Percentiles rank a stretch among this genome's conserved stretches.
phyloP scores from a whole-genome alignment of 2,113 vertebrate species.

The Narcine bancroftii region DNA sequence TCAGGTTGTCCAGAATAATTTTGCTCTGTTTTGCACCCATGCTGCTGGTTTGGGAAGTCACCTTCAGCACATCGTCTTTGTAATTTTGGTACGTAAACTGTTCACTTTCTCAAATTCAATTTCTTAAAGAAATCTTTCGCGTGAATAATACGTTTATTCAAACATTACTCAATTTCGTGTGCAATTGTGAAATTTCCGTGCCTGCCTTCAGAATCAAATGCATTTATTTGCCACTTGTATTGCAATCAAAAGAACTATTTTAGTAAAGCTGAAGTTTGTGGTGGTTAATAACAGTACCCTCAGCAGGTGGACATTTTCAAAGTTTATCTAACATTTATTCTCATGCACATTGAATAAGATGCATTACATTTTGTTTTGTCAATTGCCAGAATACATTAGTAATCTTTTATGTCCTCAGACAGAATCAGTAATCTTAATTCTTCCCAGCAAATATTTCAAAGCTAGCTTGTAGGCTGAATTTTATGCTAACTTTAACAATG shows the following conservation, averaged over 20 bases:
- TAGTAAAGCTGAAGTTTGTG: not conserved
- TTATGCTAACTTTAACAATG: not conserved
- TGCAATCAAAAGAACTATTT: not conserved
- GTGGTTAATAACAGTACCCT: no score
- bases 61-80: slow-evolving; percentile 59
- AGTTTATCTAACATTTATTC: not conserved
- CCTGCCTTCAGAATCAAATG: not conserved
- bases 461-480: not conserved
- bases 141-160: not conserved
- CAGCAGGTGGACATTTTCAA: not conserved
- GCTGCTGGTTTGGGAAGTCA: slow-evolving; percentile 51
- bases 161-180: not conserved
- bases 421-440: not conserved
- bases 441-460: not conserved
- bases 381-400: not conserved
- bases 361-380: not conserved
- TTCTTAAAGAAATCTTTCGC: not conserved
- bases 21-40: slow-evolving; percentile 61
- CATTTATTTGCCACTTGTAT: not conserved
- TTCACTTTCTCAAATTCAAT: not conserved
- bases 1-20: slow-evolving; percentile 60
- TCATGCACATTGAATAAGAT: not conserved
- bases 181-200: not conserved
- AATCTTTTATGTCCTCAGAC: not conserved
- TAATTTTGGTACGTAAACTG: slow-evolving; percentile 53